A percentile compares a stretch with the other conserved stretches of the same genome.
Conservation (phyloP, 2,888 invertebrate species). For the Megastigmus dorsalis region DNA sequence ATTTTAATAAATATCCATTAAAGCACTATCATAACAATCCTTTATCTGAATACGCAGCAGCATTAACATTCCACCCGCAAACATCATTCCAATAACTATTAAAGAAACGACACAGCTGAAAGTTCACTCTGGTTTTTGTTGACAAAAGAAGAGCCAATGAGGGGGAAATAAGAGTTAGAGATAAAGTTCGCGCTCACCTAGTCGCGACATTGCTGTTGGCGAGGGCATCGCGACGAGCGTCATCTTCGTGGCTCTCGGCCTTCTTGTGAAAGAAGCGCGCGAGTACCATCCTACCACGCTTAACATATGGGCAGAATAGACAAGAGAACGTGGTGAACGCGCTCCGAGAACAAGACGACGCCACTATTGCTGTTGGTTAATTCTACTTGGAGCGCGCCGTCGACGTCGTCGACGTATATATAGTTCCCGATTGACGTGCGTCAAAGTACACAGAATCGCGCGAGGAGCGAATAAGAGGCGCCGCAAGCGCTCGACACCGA, state of each 20-base stretch:
- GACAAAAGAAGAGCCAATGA: background rate
- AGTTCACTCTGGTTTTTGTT: too few relatives aligned
- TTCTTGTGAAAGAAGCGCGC: constrained; percentile 69
- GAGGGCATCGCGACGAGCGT: constrained; percentile 43
- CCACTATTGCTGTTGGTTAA: constrained; percentile 22
- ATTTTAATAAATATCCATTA: too few relatives aligned
- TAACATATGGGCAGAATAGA: constrained; percentile 60
- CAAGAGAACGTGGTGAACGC: constrained; percentile 46
- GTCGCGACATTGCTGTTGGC: constrained; percentile 61
- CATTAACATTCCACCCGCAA: background rate
- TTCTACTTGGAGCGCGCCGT: constrained; percentile 1
- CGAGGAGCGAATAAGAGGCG: constrained; percentile 27
- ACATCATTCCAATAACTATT: background rate
- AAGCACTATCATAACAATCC: too few relatives aligned
- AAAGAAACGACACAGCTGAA: background rate
- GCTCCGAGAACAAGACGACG: constrained; percentile 38
- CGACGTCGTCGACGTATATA: background rate
- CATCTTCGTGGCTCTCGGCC: constrained; percentile 54
- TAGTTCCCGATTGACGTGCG: background rate
- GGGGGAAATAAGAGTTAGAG: constrained; percentile 28
- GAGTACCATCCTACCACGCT: constrained; percentile 65
- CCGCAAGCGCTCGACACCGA: constrained; percentile 27
- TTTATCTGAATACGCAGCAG: too few relatives aligned
- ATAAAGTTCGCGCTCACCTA: constrained; percentile 63
- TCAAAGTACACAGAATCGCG: background rate